Base-by-base conservation (phyloP, 1,140 invertebrate genomes). In the Dinoponera quadriceps region DNA sequence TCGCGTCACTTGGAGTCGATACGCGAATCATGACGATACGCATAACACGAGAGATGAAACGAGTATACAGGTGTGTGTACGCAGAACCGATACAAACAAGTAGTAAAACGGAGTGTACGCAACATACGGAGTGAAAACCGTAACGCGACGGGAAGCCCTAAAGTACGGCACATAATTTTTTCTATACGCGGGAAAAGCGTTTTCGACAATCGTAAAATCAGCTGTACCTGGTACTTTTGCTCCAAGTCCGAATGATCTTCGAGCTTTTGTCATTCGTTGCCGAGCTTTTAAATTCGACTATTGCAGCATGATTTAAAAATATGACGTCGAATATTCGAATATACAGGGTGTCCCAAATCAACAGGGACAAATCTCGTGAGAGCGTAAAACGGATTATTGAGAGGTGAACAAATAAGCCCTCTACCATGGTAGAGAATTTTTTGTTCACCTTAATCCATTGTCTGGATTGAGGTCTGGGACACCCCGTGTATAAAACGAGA, bases 1-100 rank as follows among this genome's bases (percentile, higher is more conserved):
- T 87, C 71, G 49, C 48, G 29, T 63, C 54, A 38, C 65, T 38
- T 66, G 18, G 29, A 77, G 44, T 33, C 2, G 5, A 5, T 33
- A 1, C 54, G 20, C 20, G 54, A 11, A 55, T 55, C 54, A 55
- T 11, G 54, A 55, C 54, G 9, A 55, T 44, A 29, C 29, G 33
- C 5, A n/a, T 22, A 44, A 78, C 22, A 51, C 20, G 49, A 25
- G 14, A 38, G 2, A 44, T 7, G 18, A 44, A 60, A 38, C 29
- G 51, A 68, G 18, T 2, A 16, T n/a, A 22, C 16, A 55, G 5
- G 29, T 33, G 49, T 9, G 25, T 54, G 38, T 1, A 38, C 29
- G 2, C 22, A 18, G 16, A n/a, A 25, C 25, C 20, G 54, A 77
- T 49, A n/a, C 14, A 16, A 18, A 18, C 51, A 77, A 65, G 33